Evolutionary conservation across 2,113 vertebrate species (phyloP).

Genomic region (Rissa tridactyla): DNA sequence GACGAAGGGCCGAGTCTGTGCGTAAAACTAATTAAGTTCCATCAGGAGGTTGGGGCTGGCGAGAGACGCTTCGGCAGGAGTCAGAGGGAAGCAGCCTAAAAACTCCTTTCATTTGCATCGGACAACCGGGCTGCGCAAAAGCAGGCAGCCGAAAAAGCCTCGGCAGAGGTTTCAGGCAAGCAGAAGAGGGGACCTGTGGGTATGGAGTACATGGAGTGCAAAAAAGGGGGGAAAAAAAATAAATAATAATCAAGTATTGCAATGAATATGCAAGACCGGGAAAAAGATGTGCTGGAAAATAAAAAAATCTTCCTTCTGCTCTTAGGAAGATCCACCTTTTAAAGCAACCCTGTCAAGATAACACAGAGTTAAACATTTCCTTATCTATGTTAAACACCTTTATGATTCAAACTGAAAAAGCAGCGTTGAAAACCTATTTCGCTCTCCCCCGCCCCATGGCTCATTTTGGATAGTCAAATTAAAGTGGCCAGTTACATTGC

Average conservation of each 20-base stretch:
- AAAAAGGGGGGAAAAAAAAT: neutral
- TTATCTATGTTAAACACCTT: conserved; percentile 65
- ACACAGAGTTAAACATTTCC: conserved; percentile 18
- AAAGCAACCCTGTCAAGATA: conserved; percentile 28
- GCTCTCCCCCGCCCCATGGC: neutral
- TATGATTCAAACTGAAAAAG: conserved; percentile 31
- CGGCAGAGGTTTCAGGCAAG: neutral
- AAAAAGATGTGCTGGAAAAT: neutral
- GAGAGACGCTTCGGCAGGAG: neutral
- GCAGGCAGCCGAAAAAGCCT: neutral
- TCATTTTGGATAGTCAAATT: conserved; percentile 10
- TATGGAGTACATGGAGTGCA: neutral
- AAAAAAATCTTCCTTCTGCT: neutral
- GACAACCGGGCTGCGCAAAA: neutral
- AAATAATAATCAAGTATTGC: neutral
- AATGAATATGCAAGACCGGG: conserved; percentile 4
- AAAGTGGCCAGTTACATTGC: neutral
- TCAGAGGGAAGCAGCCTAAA: neutral
- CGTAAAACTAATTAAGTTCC: neutral
- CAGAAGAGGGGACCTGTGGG: neutral
- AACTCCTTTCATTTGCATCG: neutral
- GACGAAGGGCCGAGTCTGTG: neutral
- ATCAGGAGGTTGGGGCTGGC: accelerated
- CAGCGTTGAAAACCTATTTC: neutral
- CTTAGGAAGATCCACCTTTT: conserved; percentile 40